phyloP scores from a whole-genome alignment of 2,113 vertebrate species.

The Sceloporus tristichus region DNA sequence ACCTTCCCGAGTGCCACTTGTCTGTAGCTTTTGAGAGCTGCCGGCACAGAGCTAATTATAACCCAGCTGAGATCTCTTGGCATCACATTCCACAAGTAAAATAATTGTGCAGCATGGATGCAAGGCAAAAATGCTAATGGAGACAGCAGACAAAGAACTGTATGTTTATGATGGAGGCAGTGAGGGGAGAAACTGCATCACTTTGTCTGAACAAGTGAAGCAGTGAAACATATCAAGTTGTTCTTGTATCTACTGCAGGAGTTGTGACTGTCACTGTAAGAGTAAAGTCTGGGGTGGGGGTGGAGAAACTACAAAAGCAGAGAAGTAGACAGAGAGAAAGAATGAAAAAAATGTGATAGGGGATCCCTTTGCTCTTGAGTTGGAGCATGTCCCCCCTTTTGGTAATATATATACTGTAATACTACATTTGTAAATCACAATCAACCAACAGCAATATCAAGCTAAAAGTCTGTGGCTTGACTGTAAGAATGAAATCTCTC shows the following conservation, averaged over 20 bases:
- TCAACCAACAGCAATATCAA: conserved; percentile 71
- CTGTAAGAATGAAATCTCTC: conserved; percentile 49
- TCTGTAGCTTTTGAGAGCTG: conserved; percentile 47
- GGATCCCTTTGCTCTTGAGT: background rate
- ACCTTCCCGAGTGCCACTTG: conserved; percentile 47
- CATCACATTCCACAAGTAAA: conserved; percentile 37
- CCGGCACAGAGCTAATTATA: conserved; percentile 52
- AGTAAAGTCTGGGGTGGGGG: background rate
- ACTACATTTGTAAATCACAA: conserved; percentile 71
- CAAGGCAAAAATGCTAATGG: conserved; percentile 37
- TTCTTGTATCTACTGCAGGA: conserved; percentile 29
- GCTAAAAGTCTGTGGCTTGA: conserved; percentile 68
- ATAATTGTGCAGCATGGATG: conserved; percentile 46
- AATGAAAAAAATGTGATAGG: background rate
- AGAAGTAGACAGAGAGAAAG: background rate
- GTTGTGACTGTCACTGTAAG: conserved; percentile 20
- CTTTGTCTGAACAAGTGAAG: conserved; percentile 21
- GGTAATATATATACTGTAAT: conserved; percentile 51
- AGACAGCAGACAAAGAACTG: conserved; percentile 38
- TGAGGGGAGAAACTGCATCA: conserved; percentile 36
- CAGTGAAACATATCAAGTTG: background rate
- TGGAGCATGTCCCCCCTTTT: conserved; percentile 33
- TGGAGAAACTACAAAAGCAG: accelerated
- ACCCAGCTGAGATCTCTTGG: conserved; percentile 43
- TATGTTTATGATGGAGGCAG: conserved; percentile 39